A percentile compares a stretch with the other conserved stretches of the same genome.
Conservation (phyloP, 2,888 invertebrate species). For the Oscheius sp. region DNA sequence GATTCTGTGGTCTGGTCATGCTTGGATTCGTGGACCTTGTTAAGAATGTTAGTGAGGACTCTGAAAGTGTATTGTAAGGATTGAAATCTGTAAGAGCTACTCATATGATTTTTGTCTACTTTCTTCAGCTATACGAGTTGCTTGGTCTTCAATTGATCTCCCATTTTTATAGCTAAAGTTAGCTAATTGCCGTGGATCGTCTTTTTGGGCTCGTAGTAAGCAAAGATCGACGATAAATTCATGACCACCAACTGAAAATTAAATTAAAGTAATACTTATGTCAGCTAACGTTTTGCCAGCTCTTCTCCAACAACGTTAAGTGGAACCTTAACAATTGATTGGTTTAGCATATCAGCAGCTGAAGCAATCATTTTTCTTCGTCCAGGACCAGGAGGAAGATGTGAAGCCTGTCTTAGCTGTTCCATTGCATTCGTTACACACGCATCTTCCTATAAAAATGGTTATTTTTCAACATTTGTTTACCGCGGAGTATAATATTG, state of each 20-base stretch:
- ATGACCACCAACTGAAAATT: conserved; percentile 77
- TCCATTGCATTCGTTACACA: conserved; percentile 57
- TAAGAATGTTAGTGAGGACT: not conserved
- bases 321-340: conserved; percentile 58
- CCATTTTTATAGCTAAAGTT: conserved; percentile 80
- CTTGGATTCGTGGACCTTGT: not conserved
- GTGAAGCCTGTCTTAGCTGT: conserved; percentile 51
- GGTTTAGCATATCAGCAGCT: conserved; percentile 53
- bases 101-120: conserved; percentile 22
- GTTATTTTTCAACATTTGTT: conserved; percentile 53
- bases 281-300: conserved; percentile 27
- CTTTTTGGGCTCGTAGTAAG: conserved; percentile 82
- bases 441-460: conserved; percentile 73
- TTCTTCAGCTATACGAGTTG: conserved; percentile 35
- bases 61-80: not conserved
- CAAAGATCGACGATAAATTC: conserved; percentile 88
- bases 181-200: conserved; percentile 89
- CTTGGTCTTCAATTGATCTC: conserved; percentile 34
- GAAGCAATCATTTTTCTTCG: conserved; percentile 41
- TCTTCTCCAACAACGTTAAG: conserved; percentile 47
- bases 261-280: not conserved
- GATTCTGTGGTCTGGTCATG: not conserved
- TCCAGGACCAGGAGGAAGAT: conserved; percentile 37
- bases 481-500: conserved; percentile 78
- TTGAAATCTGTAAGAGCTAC: not conserved